phyloP scores from a whole-genome alignment of 2,888 invertebrate genomes.

The Opisthograptis luteolata region DNA sequence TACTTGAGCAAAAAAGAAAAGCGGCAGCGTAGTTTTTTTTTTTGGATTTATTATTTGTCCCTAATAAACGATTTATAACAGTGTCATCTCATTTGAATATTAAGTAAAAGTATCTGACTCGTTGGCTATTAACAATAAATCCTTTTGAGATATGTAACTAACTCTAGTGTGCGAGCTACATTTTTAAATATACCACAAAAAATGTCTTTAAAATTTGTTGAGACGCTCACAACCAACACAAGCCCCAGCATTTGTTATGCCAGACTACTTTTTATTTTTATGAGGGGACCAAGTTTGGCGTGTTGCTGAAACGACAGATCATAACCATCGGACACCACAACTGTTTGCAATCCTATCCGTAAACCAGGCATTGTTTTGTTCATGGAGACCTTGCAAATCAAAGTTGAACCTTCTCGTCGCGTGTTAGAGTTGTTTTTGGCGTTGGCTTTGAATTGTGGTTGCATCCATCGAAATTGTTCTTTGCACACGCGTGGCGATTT shows the following conservation, averaged over 20 bases:
- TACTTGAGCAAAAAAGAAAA: no score
- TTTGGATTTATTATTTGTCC: no score
- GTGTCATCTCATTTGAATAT: no score
- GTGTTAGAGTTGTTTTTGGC: conserved; percentile 48
- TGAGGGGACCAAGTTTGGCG: conserved; percentile 76
- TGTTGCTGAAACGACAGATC: conserved; percentile 76
- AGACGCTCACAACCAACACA: conserved; percentile 46
- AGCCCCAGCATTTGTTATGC: conserved; percentile 64
- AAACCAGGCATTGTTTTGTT: conserved; percentile 64
- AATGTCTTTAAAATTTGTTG: conserved; percentile 31
- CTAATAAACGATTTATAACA: no score
- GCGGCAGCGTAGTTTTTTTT: no score
- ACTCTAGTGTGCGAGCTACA: conserved; percentile 10
- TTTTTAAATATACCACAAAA: conserved; percentile 22
- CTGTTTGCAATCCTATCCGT: conserved; percentile 73
- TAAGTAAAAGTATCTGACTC: no score
- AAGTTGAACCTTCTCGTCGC: conserved; percentile 48
- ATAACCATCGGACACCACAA: conserved; percentile 79
- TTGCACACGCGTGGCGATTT: conserved; percentile 66
- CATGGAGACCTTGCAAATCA: conserved; percentile 39
- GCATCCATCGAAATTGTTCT: conserved; percentile 57
- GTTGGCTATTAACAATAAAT: no score
- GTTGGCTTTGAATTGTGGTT: conserved; percentile 48
- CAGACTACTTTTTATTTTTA: conserved; percentile 77
- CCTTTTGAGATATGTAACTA: no score